A percentile compares a stretch with the other conserved stretches of the same genome.
Evolutionary conservation across 2,797 vertebrate species (phyloP).

Genomic region (Octomys mimax): DNA sequence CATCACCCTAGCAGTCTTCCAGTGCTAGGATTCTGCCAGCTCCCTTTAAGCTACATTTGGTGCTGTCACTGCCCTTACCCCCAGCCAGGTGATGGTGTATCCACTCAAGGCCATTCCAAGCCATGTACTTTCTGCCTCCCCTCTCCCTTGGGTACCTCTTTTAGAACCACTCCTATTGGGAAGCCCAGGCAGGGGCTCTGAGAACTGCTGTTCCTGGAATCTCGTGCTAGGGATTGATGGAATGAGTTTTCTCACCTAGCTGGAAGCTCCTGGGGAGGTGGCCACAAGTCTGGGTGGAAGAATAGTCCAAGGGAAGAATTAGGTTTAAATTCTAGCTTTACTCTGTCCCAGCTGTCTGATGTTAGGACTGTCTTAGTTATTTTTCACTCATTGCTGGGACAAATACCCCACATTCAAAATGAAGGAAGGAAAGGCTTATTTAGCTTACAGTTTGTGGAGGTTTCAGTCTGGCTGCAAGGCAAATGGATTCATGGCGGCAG

Average conservation of each 20-base stretch:
- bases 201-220: neutral
- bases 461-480: too few relatives aligned
- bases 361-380: neutral
- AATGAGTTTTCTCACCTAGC: neutral
- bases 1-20: neutral
- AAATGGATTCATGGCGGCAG: too few relatives aligned
- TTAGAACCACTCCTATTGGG: neutral
- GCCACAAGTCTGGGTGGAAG: neutral
- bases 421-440: too few relatives aligned
- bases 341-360: neutral
- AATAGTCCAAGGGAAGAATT: neutral
- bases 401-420: too few relatives aligned
- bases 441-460: too few relatives aligned
- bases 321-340: neutral
- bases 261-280: neutral
- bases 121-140: neutral
- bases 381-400: too few relatives aligned
- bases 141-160: neutral
- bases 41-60: neutral
- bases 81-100: neutral
- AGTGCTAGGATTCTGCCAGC: neutral
- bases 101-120: rapidly evolving
- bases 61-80: neutral
- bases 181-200: neutral
- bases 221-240: neutral